phyloP scores from a whole-genome alignment of 2,888 invertebrate species.

The Drosophila meridionalis region DNA sequence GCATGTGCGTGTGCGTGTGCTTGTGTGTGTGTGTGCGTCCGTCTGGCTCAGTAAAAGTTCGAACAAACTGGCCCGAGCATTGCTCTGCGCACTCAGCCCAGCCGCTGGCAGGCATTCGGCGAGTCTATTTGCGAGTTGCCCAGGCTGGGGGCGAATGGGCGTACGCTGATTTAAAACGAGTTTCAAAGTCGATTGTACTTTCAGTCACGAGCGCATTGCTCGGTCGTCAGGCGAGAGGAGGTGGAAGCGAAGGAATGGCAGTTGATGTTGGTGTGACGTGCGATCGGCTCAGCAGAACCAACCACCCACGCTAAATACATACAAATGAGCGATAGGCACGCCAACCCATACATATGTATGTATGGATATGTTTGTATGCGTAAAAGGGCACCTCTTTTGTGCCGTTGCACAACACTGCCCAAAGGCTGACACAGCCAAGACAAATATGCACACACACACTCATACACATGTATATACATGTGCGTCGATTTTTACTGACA shows the following conservation, averaged over 20 bases:
- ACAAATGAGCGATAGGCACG: conserved; percentile 6
- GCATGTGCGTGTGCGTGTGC: neutral
- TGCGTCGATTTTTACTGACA: conserved; percentile 14
- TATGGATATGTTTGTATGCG: neutral
- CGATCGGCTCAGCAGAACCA: conserved; percentile 26
- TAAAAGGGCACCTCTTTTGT: conserved; percentile 15
- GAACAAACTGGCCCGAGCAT: conserved; percentile 77
- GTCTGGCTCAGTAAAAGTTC: conserved; percentile 59
- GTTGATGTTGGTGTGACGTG: conserved; percentile 8
- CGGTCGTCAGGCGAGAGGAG: conserved; percentile 1
- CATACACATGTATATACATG: neutral
- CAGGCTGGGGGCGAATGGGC: conserved; percentile 45
- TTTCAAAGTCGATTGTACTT: conserved; percentile 54
- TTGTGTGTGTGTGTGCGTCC: neutral
- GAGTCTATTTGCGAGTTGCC: conserved; percentile 15
- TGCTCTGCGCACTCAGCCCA: conserved; percentile 48
- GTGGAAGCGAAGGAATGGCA: conserved; percentile 4
- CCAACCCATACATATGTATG: neutral
- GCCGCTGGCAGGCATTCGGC: conserved; percentile 11
- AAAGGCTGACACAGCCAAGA: conserved; percentile 45
- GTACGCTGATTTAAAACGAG: conserved; percentile 59
- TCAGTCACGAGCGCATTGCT: conserved; percentile 57
- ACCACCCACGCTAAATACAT: conserved; percentile 52
- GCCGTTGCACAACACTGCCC: conserved; percentile 49
- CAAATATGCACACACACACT: neutral